Conservation (phyloP, 2,113 vertebrate genomes). For the Crypturellus undulatus region DNA sequence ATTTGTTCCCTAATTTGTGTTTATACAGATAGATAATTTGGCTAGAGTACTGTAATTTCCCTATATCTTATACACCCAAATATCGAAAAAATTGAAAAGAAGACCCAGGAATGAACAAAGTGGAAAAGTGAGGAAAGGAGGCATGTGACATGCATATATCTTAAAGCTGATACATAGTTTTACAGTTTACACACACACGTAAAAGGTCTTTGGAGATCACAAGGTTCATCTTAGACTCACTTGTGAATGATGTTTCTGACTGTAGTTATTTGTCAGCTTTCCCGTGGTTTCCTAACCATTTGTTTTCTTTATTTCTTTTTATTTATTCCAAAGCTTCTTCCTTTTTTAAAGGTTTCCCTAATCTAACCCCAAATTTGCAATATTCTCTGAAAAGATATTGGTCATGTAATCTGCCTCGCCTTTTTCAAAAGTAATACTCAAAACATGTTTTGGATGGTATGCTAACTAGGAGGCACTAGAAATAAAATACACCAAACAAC, state of each 20-base stretch:
- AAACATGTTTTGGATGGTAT: not conserved
- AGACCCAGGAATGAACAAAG: not conserved
- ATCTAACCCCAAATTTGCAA: not conserved
- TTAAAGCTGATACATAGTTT: not conserved
- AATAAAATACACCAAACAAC: not conserved
- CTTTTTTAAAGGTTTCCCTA: not conserved
- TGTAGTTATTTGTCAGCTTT: not conserved
- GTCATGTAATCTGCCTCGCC: not conserved
- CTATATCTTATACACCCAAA: not conserved
- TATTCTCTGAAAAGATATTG: not conserved
- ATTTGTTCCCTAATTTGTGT: fast-evolving
- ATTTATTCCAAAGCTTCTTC: not conserved
- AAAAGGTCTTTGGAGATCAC: not conserved
- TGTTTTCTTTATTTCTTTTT: not conserved
- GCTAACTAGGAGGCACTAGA: fast-evolving
- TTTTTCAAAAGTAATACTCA: not conserved
- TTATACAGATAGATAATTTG: not conserved
- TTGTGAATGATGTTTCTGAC: not conserved
- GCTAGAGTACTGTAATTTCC: not conserved
- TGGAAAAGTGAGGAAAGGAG: not conserved
- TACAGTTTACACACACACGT: not conserved
- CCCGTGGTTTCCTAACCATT: not conserved
- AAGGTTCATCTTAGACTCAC: not conserved
- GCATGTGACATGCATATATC: fast-evolving
- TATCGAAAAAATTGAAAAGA: too few relatives aligned